phyloP scores from a whole-genome alignment of 2,113 vertebrate genomes.

The Felis catus region F.catus_Fca126_mat1.0 CM031412.1:76431001-76431500 shows the following conservation, averaged over 20 bases:
- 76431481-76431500: slow-evolving; percentile 72
- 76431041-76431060: neutral
- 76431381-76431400: slow-evolving; percentile 40
- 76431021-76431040: neutral
- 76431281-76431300: neutral
- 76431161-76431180: neutral
- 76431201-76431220: neutral
- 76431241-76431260: neutral
- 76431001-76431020: neutral
- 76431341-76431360: slow-evolving; percentile 19
- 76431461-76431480: slow-evolving; percentile 72
- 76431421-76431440: slow-evolving; percentile 59
- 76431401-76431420: slow-evolving; percentile 81
- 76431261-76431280: neutral
- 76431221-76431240: neutral
- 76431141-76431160: neutral
- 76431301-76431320: neutral
- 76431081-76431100: neutral
- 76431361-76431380: slow-evolving; percentile 50
- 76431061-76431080: neutral
- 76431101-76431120: neutral
- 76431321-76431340: neutral
- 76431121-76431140: neutral
- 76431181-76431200: neutral
- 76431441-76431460: slow-evolving; percentile 59